These are phyloP conservation scores for Epinotia nisella DNA, from an alignment of 2,888 invertebrate species.

Conservation along the genomic window DNA sequence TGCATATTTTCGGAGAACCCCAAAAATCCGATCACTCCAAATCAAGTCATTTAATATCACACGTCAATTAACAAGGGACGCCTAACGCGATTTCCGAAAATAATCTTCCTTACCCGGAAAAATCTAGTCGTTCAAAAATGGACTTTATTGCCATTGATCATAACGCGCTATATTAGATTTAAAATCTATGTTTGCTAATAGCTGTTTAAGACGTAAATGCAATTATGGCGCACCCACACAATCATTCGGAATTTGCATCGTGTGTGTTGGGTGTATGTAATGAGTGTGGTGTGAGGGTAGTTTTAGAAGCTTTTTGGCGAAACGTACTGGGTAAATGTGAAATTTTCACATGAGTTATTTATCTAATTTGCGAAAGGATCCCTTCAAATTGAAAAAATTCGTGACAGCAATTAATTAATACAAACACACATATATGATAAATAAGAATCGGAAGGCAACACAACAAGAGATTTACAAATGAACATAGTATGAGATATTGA, in stretches of 20 bases:
- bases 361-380: not conserved
- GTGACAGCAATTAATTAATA: too few relatives aligned
- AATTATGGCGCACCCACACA: conserved; percentile 53
- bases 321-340: conserved; percentile 63
- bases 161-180: conserved; percentile 19
- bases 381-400: too few relatives aligned
- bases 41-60: conserved; percentile 41
- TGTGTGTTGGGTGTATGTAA: conserved; percentile 59
- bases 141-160: not conserved
- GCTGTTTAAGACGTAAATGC: conserved; percentile 54
- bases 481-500: too few relatives aligned
- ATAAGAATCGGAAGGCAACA: too few relatives aligned
- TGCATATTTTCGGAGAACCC: conserved; percentile 12
- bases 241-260: conserved; percentile 55
- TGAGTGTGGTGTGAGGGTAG: conserved; percentile 75
- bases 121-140: conserved; percentile 7
- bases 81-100: conserved; percentile 34
- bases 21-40: conserved; percentile 22
- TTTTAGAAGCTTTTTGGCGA: conserved; percentile 74
- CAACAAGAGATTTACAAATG: too few relatives aligned
- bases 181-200: conserved; percentile 44
- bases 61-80: conserved; percentile 36
- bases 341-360: conserved; percentile 48
- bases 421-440: too few relatives aligned
- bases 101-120: conserved; percentile 24